Base-by-base conservation (phyloP, 2,888 invertebrate genomes). In the Mactromeris polynyma region DNA sequence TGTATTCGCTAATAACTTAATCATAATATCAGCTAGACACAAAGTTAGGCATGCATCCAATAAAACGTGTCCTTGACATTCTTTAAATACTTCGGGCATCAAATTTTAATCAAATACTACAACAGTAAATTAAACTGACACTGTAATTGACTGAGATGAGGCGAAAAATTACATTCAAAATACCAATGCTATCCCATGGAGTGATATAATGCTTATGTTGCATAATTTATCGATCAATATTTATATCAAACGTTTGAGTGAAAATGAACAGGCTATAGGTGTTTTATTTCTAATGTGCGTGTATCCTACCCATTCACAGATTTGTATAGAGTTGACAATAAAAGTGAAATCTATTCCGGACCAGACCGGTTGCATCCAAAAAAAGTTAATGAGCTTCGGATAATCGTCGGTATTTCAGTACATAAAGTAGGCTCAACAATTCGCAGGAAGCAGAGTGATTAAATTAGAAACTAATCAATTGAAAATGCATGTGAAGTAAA, bases 161-260 rank as follows among this genome's bases (percentile, higher is more conserved):
- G 73, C 33, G 73, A 33, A 36, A 73, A 73, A 73, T 36, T 73
- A 73, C 36, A 73, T 33, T 73, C 36, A 36, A 73, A 33, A 33
- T 19, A 17, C 36, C 17, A 73, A 73, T 73, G 73, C 73, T 36
- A 33, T 36, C 73, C 73, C 73, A 33, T 33, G 36, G 36, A 14
- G 33, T 33, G 2, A 19, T 36, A 73, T 73, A 33, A 33, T 73
- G 2, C 36, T 33, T 33, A 14, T 19, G 33, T 73, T 73, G 36
- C 73, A 73, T 73, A 73, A 73, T 73, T 31, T 33, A 73, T 36
- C 73, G 33, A 73, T 73, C 33, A 73, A 73, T 33, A 11, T 73
- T 73, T 73, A 17, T 73, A 73, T 73, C 36, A 73, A 73, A 33
- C 17, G 11, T 31, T 31, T 1, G 4, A 31, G 4, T 11, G 73